Base-by-base conservation (phyloP, 2,888 invertebrate genomes). In the Eupithecia subfuscata region DNA sequence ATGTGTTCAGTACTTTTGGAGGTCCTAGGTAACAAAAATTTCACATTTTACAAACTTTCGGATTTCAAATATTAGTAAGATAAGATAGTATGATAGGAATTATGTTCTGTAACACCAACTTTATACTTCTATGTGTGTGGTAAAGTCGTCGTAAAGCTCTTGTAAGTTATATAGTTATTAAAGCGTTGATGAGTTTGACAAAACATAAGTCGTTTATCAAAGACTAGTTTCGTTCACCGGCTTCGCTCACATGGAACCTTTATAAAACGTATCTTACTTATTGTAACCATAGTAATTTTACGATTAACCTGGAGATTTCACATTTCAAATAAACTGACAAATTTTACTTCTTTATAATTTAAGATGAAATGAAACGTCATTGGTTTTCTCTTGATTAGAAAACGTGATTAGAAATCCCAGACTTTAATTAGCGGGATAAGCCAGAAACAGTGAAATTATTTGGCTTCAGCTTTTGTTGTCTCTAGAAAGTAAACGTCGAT, bases 331-430 rank as follows among this genome's bases (percentile, higher is more conserved):
- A 16, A 16, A 45, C 16, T 16, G 6, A 45, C 45, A 18, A 45
- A 45, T 14, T 43, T 14, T 43, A 45, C 4, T 14, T 16, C 16
- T 45, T 16, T 45, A 18, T 18, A 45, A 12, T 43, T 11, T 40
- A 40, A 11, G 40, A 40, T 9, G 8, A 40, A 40, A 40, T 43
- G 14, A 45, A 5, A 45, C 45, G 16, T 45, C 6, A 9, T 52
- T n/a, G 6, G 8, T 56, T 56, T 9, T 56, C 3, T 56, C 56
- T 56, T 14, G 60, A 56, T 22, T 56, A 2, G 60, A 25, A 60
- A 60, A 60, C 52, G 60, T 60, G 60, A 60, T 60, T 60, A 60
- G 60, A 60, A 60, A 60, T 22, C 25, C 60, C 25, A 25, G 22
- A 60, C 22, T 25, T 60, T 25, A 56, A 60, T 25, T 25, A 14